Conservation (phyloP, 2,888 invertebrate genomes). For the Neoscelio sp. region DNA sequence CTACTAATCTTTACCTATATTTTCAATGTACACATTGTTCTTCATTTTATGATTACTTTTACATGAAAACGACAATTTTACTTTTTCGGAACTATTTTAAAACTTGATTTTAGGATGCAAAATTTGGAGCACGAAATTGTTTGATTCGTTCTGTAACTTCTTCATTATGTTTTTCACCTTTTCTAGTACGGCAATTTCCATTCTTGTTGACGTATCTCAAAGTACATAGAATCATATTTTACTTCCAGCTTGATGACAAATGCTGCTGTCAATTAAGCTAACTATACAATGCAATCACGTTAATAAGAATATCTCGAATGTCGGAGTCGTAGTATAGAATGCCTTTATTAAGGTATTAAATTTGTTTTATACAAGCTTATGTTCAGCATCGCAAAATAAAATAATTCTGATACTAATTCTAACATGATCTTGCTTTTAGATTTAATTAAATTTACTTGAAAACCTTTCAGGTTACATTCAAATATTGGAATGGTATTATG, state of each 20-base stretch:
- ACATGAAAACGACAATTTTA: too few relatives aligned
- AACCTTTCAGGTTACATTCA: too few relatives aligned
- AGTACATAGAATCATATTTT: slow-evolving; percentile 38
- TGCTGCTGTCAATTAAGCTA: slow-evolving; percentile 52
- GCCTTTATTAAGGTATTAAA: too few relatives aligned
- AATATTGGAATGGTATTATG: too few relatives aligned
- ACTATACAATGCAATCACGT: slow-evolving; percentile 42
- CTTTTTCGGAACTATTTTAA: too few relatives aligned
- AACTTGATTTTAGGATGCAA: slow-evolving; percentile 40
- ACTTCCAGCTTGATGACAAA: slow-evolving; percentile 40
- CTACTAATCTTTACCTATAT: too few relatives aligned
- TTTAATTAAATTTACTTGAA: too few relatives aligned
- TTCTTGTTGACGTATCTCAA: slow-evolving; percentile 36
- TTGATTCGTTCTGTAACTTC: slow-evolving; percentile 79
- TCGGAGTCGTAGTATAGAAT: not conserved
- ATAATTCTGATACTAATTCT: too few relatives aligned
- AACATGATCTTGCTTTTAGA: too few relatives aligned
- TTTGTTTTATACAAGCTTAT: too few relatives aligned
- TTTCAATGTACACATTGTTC: too few relatives aligned
- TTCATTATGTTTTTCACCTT: slow-evolving; percentile 73
- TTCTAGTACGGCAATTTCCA: slow-evolving; percentile 21
- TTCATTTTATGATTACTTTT: too few relatives aligned
- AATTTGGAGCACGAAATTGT: slow-evolving; percentile 82
- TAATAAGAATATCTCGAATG: slow-evolving; percentile 16
- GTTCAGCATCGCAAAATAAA: not conserved